A percentile compares a stretch with the other conserved stretches of the same genome.
These are phyloP conservation scores for Enteromius treurensis DNA, from an alignment of 2,797 vertebrate genomes.

Conservation along the genomic window DNA sequence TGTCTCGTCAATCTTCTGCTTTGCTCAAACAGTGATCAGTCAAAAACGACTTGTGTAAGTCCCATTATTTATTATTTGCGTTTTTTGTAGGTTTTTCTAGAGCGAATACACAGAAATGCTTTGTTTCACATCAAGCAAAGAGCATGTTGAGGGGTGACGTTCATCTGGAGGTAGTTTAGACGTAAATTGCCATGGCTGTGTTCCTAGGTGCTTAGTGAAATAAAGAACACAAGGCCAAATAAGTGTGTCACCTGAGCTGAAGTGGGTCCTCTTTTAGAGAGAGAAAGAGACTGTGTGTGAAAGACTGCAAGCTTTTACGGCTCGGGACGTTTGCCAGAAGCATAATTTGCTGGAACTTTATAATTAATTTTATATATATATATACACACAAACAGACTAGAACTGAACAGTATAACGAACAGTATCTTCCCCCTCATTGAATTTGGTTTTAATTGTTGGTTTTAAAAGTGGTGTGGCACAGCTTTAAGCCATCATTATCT, in stretches of 20 bases:
- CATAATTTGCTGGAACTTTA: slow-evolving; percentile 46
- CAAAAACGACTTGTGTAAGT: background rate
- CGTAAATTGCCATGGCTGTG: slow-evolving; percentile 18
- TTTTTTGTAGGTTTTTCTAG: background rate
- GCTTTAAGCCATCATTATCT: slow-evolving; percentile 17
- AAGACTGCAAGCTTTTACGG: background rate
- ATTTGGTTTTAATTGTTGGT: slow-evolving; percentile 27
- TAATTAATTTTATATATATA: slow-evolving; percentile 13
- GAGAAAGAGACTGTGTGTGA: slow-evolving; percentile 8
- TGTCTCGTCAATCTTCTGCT: background rate
- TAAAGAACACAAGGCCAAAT: slow-evolving; percentile 1
- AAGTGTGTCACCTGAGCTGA: slow-evolving; percentile 32
- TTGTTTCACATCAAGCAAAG: background rate
- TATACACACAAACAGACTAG: background rate
- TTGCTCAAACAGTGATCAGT: background rate
- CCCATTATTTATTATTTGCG: background rate
- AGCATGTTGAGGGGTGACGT: background rate
- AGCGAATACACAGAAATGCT: background rate
- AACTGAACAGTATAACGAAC: too few relatives aligned
- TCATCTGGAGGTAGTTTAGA: slow-evolving; percentile 38
- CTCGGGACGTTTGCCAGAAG: slow-evolving; percentile 26
- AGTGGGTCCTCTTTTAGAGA: slow-evolving; percentile 23
- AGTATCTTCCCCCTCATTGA: slow-evolving; percentile 16
- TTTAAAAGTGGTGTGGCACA: slow-evolving; percentile 24
- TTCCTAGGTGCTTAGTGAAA: slow-evolving; percentile 33